Evolutionary conservation across 2,113 vertebrate species (phyloP), one percentile per base, ranked within the genome.

Genomic region (Scolopax mira): DNA sequence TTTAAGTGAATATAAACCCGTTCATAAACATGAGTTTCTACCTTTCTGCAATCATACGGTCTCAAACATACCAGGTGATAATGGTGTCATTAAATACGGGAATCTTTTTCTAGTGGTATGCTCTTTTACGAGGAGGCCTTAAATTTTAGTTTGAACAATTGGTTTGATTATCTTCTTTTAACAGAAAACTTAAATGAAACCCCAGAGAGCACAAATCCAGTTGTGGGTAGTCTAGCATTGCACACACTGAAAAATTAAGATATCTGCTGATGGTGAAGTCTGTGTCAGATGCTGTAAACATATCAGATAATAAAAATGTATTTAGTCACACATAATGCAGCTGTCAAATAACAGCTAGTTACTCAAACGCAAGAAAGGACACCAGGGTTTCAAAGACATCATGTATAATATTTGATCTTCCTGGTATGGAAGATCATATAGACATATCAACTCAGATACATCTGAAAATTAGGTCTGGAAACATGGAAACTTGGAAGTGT

Each of bases 281-380:
- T 62, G 54, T 49, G 46, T 93, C 67, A 86, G 67, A 86, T 73
- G 58, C 62, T 52, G 31, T 64, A 86, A 58, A 39, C 58, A 49
- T 44, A 86, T 58, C 58, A 41, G 64, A 67, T 87, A 31, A 79
- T 70, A 85, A 85, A 82, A 94, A 81, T 42, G 11, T 88, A 69
- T 91, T 92, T 9, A 70, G 46, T 41, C 27, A 93, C 27, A 57
- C n/a, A 73, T 52, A 85, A 79, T 13, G 25, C 73, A 92, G 58
- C 65, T 93, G 81, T 88, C 57, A 87, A 92, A 77, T 79, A 79
- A 86, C 73, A 90, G 22, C 30, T 86, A 70, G 66, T 80, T 81
- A 72, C 22, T 69, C n/a, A 73, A 90, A 90, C 24, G 31, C 16
- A 65, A 51, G 37, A 81, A 92, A 54, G 58, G 42, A 24, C 33